Evolutionary conservation across 2,797 vertebrate genomes (phyloP).

Genomic region (Cyprinella venusta): DNA sequence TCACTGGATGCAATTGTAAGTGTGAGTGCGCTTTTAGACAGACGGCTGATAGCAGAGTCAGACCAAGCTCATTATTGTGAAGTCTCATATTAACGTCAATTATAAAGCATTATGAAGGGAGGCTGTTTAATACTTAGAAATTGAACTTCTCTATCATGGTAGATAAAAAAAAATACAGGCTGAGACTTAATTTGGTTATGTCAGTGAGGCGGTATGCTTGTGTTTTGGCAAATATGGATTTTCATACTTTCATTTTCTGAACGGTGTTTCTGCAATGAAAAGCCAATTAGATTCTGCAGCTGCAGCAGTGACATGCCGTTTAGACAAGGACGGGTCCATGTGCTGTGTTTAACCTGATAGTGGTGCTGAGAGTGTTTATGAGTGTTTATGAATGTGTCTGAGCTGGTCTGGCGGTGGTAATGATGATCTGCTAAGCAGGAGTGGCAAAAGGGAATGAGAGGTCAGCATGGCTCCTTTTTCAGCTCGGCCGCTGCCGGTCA

Average conservation of each 20-base stretch:
- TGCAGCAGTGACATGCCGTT: conserved; percentile 1
- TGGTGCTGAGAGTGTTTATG: conserved; percentile 24
- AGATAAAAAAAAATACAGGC: not conserved
- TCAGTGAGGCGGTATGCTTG: not conserved
- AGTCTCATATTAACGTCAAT: conserved; percentile 52
- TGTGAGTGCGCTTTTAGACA: conserved; percentile 36
- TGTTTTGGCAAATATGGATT: conserved; percentile 13
- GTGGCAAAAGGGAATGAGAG: conserved; percentile 17
- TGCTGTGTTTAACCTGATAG: conserved; percentile 9
- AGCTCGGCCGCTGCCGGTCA: conserved; percentile 35
- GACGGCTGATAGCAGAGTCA: conserved; percentile 48
- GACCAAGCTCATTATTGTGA: conserved; percentile 49
- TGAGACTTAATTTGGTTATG: conserved; percentile 14
- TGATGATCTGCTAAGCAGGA: not conserved
- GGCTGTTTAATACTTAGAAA: conserved; percentile 31
- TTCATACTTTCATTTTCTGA: not conserved
- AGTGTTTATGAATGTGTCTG: conserved; percentile 29
- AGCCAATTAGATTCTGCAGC: conserved; percentile 26
- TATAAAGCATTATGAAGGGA: conserved; percentile 46
- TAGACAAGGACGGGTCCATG: conserved; percentile 1
- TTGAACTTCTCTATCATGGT: conserved; percentile 36
- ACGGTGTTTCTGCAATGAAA: conserved; percentile 23
- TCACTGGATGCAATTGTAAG: conserved; percentile 55
- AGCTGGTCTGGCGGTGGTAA: conserved; percentile 4
- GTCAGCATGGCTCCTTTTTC: conserved; percentile 30